These are phyloP conservation scores for Emydoidea blandingii DNA, from an alignment of 2,797 vertebrate genomes.

Conservation along the genomic window DNA sequence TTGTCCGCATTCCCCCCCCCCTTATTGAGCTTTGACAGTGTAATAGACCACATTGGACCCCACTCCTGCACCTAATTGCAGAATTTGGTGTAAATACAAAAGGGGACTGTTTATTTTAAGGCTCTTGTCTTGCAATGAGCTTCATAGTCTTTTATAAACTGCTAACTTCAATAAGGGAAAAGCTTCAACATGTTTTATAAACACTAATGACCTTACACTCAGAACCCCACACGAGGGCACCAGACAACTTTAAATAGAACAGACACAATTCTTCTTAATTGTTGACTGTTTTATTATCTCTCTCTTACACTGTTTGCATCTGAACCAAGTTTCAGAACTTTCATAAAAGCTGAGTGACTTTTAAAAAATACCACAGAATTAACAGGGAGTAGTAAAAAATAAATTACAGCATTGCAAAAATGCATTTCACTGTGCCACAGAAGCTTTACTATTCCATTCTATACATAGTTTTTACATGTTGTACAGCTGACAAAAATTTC, in stretches of 20 bases:
- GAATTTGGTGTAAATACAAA: background rate
- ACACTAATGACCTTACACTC: no score
- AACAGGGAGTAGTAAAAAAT: slow-evolving; percentile 75
- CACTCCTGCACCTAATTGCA: background rate
- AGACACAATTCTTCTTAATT: background rate
- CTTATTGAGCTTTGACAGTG: background rate
- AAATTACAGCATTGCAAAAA: slow-evolving; percentile 80
- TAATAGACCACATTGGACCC: background rate
- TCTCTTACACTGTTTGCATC: slow-evolving; percentile 59
- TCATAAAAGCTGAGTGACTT: slow-evolving; percentile 56
- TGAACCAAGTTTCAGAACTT: slow-evolving; percentile 59
- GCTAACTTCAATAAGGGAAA: background rate
- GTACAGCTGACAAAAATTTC: slow-evolving; percentile 64
- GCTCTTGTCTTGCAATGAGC: background rate
- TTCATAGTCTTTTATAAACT: background rate
- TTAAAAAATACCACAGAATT: slow-evolving; percentile 65
- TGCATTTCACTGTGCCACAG: slow-evolving; percentile 76
- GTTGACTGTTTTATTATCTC: slow-evolving; percentile 57
- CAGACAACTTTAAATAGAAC: background rate
- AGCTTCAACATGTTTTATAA: background rate
- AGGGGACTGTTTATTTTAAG: background rate
- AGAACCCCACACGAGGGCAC: background rate
- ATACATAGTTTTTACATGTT: slow-evolving; percentile 73
- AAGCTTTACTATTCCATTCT: slow-evolving; percentile 77
- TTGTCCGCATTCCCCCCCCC: background rate